Evolutionary conservation across 2,113 vertebrate species (phyloP).

Genomic region (Capreolus pygargus): DNA sequence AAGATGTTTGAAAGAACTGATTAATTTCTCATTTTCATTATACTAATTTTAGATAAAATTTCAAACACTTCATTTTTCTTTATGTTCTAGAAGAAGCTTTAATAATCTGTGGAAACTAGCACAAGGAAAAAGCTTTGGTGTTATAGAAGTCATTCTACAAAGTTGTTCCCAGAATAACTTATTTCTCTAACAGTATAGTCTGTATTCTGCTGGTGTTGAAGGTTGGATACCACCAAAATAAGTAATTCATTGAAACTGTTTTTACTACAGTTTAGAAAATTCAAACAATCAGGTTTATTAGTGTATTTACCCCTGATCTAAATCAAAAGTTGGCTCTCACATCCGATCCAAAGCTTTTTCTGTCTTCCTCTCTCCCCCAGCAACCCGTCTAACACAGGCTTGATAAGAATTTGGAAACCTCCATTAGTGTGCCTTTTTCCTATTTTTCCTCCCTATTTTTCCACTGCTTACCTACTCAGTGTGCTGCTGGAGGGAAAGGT

Average conservation of each 20-base stretch:
- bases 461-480: background rate
- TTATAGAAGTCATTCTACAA: background rate
- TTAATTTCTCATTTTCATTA: background rate
- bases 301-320: background rate
- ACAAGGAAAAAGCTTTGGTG: background rate
- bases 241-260: background rate
- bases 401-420: slow-evolving; percentile 1
- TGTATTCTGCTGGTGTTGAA: background rate
- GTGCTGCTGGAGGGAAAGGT: background rate
- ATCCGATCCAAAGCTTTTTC: background rate
- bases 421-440: background rate
- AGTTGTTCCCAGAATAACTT: background rate
- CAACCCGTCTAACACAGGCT: background rate
- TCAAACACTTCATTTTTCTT: background rate
- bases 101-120: background rate
- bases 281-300: background rate
- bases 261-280: background rate
- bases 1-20: background rate
- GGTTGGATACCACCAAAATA: background rate
- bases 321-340: background rate
- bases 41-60: background rate
- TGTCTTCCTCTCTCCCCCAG: background rate
- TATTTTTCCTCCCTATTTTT: background rate
- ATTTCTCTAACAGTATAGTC: background rate
- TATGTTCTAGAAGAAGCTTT: background rate